Evolutionary conservation across 2,888 invertebrate species (phyloP).

Genomic region (Apoda limacodes): DNA sequence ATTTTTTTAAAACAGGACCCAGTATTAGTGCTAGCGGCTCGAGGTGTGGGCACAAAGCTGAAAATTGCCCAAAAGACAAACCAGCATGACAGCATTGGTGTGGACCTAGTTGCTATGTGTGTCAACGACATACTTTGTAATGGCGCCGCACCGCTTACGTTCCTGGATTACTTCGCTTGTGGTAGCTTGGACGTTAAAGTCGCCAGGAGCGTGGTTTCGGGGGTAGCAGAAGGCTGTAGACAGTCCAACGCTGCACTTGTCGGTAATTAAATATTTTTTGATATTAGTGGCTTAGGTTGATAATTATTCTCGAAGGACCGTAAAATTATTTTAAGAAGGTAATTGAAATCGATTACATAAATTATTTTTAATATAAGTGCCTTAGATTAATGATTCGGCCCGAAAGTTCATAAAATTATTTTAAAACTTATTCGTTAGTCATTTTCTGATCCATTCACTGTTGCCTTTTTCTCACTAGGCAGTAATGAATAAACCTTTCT

Average conservation of each 20-base stretch:
- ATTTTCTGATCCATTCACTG: too few species aligned
- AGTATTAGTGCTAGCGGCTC: constrained; percentile 92
- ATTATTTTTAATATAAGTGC: too few species aligned
- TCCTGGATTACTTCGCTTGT: constrained; percentile 96
- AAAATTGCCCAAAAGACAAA: constrained; percentile 87
- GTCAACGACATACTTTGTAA: constrained; percentile 97
- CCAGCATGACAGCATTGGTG: constrained; percentile 85
- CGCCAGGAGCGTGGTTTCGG: constrained; percentile 78
- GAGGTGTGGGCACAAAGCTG: constrained; percentile 98
- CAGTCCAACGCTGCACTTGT: constrained; percentile 87
- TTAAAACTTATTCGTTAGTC: too few species aligned
- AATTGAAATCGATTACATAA: too few species aligned
- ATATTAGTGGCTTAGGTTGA: too few species aligned
- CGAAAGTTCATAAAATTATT: too few species aligned
- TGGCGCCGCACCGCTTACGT: constrained; percentile 95
- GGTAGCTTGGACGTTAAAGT: constrained; percentile 79
- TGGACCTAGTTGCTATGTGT: constrained; percentile 98
- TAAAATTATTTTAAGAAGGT: too few species aligned
- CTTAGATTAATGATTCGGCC: too few species aligned
- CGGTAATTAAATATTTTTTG: too few species aligned
- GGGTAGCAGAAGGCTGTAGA: constrained; percentile 86
- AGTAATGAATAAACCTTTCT: too few species aligned
- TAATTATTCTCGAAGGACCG: too few species aligned
- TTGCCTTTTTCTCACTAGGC: too few species aligned
- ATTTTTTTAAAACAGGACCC: constrained; percentile 75